These are phyloP conservation scores for Anguilla megastoma DNA, from an alignment of 2,797 vertebrate genomes.

Conservation along the genomic window DNA sequence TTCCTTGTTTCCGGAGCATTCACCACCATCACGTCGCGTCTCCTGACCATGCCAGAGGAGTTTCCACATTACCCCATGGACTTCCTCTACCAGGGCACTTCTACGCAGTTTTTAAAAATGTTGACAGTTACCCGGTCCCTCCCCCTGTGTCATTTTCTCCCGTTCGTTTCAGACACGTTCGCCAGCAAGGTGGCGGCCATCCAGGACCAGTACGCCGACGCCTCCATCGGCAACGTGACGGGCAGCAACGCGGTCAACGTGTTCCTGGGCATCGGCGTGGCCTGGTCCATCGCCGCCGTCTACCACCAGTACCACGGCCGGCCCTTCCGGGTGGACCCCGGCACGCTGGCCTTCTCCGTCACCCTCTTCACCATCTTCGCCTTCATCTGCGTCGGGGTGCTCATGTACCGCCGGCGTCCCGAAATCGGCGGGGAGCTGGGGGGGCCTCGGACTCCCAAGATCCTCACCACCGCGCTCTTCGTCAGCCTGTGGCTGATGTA, in stretches of 20 bases:
- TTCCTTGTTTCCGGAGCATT: too few species aligned
- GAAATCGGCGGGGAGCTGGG: conserved; percentile 94
- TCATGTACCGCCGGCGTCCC: conserved; percentile 90
- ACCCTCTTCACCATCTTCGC: conserved; percentile 98
- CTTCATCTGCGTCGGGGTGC: conserved; percentile 90
- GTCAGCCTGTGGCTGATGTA: conserved; percentile 96
- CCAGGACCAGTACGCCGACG: conserved; percentile 95
- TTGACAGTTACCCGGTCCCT: too few species aligned
- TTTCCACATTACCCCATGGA: too few species aligned
- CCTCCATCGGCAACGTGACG: conserved; percentile 96
- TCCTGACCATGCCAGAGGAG: too few species aligned
- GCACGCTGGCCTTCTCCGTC: conserved; percentile 94
- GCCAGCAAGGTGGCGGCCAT: conserved; percentile 93
- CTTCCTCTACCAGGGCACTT: too few species aligned
- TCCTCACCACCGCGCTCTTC: conserved; percentile 85
- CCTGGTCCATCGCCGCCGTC: conserved; percentile 95
- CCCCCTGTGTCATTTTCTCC: background rate
- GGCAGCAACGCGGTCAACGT: conserved; percentile 97
- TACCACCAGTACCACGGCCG: conserved; percentile 80
- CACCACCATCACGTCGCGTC: too few species aligned
- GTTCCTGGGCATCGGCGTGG: conserved; percentile 94
- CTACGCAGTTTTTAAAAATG: too few species aligned
- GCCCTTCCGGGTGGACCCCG: conserved; percentile 83
- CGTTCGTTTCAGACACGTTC: conserved; percentile 83
- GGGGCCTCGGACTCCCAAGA: conserved; percentile 87